These are phyloP conservation scores for Oenanthe melanoleuca DNA, from an alignment of 2,113 vertebrate species.

Conservation along the genomic window DNA sequence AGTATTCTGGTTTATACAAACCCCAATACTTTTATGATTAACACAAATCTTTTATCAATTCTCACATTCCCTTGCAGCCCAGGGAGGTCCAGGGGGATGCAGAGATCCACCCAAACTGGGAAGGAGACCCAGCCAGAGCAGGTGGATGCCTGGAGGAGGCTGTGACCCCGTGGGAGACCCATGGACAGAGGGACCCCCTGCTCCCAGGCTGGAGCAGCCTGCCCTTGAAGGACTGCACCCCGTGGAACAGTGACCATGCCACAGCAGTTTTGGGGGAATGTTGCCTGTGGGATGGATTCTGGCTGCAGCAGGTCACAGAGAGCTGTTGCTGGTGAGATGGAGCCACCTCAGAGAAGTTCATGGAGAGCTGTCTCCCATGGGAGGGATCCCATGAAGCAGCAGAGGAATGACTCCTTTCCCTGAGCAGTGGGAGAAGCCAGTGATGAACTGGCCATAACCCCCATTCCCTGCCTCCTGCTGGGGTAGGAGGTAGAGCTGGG, in stretches of 20 bases:
- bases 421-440: neutral
- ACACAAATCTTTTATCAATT: too few relatives aligned
- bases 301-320: neutral
- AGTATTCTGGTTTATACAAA: too few relatives aligned
- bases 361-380: neutral
- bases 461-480: neutral
- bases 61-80: neutral
- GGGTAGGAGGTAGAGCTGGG: neutral
- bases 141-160: neutral
- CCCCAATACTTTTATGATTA: too few relatives aligned
- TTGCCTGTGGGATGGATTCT: neutral
- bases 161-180: rapidly evolving
- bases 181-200: neutral
- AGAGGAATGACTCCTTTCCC: neutral
- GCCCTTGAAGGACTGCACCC: neutral
- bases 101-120: too few relatives aligned
- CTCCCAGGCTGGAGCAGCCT: neutral
- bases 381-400: neutral
- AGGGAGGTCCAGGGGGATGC: rapidly evolving
- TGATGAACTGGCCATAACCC: neutral
- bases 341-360: rapidly evolving
- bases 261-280: neutral
- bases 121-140: too few relatives aligned
- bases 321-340: neutral
- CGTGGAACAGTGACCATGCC: rapidly evolving